Evolutionary conservation across 2,888 invertebrate species (phyloP), one percentile per base, ranked within the genome.

Genomic region (Dryobota labecula): DNA sequence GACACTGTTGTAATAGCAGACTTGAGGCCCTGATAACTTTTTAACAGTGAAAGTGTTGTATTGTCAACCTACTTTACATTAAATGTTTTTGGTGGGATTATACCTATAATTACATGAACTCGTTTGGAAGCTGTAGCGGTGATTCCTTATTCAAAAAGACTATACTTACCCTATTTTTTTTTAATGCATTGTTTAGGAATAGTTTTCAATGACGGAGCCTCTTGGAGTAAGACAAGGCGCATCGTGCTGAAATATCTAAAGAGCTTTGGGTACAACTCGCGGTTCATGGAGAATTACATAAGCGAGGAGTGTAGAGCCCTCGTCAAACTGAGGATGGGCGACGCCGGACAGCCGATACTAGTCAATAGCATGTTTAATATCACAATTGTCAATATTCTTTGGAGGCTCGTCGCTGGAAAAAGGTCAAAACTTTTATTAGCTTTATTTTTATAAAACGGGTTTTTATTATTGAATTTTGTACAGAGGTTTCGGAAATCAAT

Each of bases 361-460:
- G 96, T 97, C 80, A 96, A 97, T 75, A 90, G 93, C 11, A 94
- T 96, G 69, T 97, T 98, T 84, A 97, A 97, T 81, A 94, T 97
- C 1, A 95, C 97, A 0, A 96, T 97, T 5, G 90, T 98, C 8
- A 98, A 98, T 90, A 97, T 97, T 1, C 88, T 98, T 45, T 98
- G 98, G 98, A 95, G 96, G 38, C 95, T 98, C 90, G 96, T 98
- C 60, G 97, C 97, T 30, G 97, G 97, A 0, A 96, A 96, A 91
- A 95, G 97, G 96, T 96, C 38, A n/a, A 24, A 33, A 43, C 2
- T 56, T 69, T 41, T 38, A 38, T 66, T 53, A 49, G 61, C 24
- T 36, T 45, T n/a, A 47, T 54, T 58, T 27, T 65, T 43, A 53
- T 20, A 45, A 57, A 30, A 56, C 27, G 0, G 20, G 49, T 76